Evolutionary conservation across 1,140 invertebrate genomes (phyloP), one percentile per base, ranked within the genome.

Genomic region (Hyles vespertilio): DNA sequence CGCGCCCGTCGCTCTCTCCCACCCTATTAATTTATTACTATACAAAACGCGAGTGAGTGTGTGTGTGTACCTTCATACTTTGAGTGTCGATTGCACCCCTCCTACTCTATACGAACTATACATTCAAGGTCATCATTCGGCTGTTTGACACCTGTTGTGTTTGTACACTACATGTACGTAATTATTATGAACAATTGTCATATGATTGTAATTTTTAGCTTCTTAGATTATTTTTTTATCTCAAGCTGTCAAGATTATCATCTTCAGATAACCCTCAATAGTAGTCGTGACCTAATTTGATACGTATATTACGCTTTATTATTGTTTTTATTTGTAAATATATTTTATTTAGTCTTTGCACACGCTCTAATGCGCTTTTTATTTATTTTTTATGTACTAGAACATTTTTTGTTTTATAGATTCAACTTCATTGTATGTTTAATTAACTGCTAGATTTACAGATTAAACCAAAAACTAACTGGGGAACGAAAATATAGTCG

Each of bases 71-170:
- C 70, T 62, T 61, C 62, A 63, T 65, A 70, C 57, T 61, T 65
- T 49, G 52, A 71, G 72, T 75, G 66, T 60, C 59, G 56, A 63
- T 74, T 66, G 59, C 58, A 72, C 69, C 64, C 61, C 63, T 62
- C 63, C 57, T 55, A 58, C 8, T 22, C 22, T 22, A 22, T n/a
- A 61, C 64, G 64, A 69, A 67, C 72, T 66, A 58, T 65, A 50
- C 58, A 67, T 53, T 61, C 69, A 80, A 82, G 79, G 79, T 78
- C 75, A 72, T 67, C 70, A 59, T 63, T 65, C 48, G 62, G 66
- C 67, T 66, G 71, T 70, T 78, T 67, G 72, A 72, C 72, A 81
- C 74, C 74, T 80, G 74, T 81, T 81, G 70, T 70, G 69, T 74
- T 73, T 70, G 60, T 71, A 66, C 67, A 73, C 59, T 70, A 68